Evolutionary conservation across 2,113 vertebrate genomes (phyloP), one percentile per base, ranked within the genome.

Genomic region (Pangasianodon gigas): DNA sequence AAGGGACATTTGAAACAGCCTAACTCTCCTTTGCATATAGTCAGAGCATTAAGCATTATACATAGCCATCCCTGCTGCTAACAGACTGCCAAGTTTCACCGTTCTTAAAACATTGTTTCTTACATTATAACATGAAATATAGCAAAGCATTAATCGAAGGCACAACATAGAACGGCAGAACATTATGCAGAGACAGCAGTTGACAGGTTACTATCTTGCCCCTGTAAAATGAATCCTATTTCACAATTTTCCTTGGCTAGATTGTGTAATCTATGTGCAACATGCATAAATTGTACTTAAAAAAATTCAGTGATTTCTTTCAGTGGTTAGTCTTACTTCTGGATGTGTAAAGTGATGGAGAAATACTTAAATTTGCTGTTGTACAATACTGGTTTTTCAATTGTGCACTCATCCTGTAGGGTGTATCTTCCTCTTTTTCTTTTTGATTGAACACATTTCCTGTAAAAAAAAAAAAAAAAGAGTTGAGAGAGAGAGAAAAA

Each of bases 371-470:
- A 29, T n/a, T 75, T 21, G 37, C 24, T 48, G 16, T 89, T 75
- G 65, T 46, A 32, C 67, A 75, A 56, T 75, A n/a, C 41, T 77
- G 65, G 46, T n/a, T 82, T 37, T 69, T 88, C 14, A 67, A 10
- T 7, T 84, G 24, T 44, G 24, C 2, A 48, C 67, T 32, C 37
- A 85, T 85, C 52, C 9, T 62, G 29, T 41, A 67, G 58, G 77
- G n/a, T 46, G 48, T 67, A 46, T 51, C 46, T 89, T 89, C 88
- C 88, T 69, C 19, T 71, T 88, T 84, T 41, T 89, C 37, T 77
- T 58, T 77, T 37, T 62, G 44, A 71, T 77, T 77, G 13, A 85
- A 85, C 21, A 58, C 82, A 74, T 52, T 58, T 89, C 74, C 84
- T 60, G 37, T 85, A 6, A 21, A 48, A 26, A n/a, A 18, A n/a